Base-by-base conservation (phyloP, 2,888 invertebrate genomes). In the Caenorhabditis zanzibari region DNA sequence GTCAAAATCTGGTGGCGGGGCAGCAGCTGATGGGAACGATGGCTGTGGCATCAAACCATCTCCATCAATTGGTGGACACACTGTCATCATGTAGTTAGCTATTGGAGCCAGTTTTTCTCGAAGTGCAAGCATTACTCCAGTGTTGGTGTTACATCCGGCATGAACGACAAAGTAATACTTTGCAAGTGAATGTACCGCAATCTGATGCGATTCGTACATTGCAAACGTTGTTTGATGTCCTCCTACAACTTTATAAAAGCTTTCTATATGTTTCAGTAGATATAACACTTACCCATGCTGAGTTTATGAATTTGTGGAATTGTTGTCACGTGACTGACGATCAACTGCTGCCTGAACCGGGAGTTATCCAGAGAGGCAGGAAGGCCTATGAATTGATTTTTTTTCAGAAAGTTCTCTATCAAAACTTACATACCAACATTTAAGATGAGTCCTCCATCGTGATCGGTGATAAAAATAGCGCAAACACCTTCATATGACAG, bases 391-490 rank as follows among this genome's bases (percentile, higher is more conserved):
- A 49, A 28, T 16, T 16, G 49, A 38, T 32, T 58, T n/a, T n/a
- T n/a, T n/a, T n/a, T n/a, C n/a, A n/a, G 24, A 22, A 14, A 38
- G 22, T 49, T 44, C 44, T 32, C 12, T 28, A n/a, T 10, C 9
- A 6, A 24, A 16, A 80, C 47, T 22, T 35, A 58, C 81, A 71
- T 16, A 83, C 86, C 86, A 47, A 81, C 75, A 35, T 74, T 74
- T 28, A 76, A 2, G 59, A 86, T 63, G 9, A 85, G 41, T 28
- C 79, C 86, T 19, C 86, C 86, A 28, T 86, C 86, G 47, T 71
- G 76, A 69, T 88, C 88, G 26, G 85, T 86, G 73, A 87, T 76
- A 56, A 88, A 86, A 26, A 87, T 85, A 12, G 87, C 80, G 26
- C 84, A 83, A 3, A 83, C 63, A 19, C 86, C 86, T 64, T 84